A percentile compares a stretch with the other conserved stretches of the same genome.
Evolutionary conservation across 2,888 invertebrate genomes (phyloP).

Genomic region (Dascillus cervinus): DNA sequence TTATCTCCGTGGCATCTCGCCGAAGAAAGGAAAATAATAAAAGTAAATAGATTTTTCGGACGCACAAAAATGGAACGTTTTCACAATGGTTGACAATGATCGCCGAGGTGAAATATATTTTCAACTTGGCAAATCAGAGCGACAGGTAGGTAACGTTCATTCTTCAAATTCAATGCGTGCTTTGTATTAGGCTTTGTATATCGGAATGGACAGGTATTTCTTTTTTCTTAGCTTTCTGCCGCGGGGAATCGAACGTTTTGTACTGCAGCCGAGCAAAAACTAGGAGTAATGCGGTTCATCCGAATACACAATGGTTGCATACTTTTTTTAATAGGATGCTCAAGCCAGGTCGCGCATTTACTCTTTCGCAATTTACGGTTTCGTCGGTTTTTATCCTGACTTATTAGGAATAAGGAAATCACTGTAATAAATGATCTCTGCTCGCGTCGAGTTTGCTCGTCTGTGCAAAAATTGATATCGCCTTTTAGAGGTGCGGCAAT

Average conservation of each 20-base stretch:
- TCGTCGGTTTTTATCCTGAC: no score
- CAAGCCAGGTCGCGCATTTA: no score
- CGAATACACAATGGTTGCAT: no score
- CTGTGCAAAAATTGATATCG: no score
- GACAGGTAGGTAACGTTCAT: constrained; percentile 39
- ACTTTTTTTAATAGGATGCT: no score
- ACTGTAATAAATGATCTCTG: no score
- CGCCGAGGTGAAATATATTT: constrained; percentile 39
- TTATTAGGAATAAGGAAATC: no score
- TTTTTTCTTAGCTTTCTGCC: constrained; percentile 23
- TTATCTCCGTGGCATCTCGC: constrained; percentile 26
- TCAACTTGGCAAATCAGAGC: constrained; percentile 39
- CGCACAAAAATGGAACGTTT: constrained; percentile 15
- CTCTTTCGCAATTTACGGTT: no score
- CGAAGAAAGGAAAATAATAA: constrained; percentile 25
- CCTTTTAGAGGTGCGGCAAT: no score
- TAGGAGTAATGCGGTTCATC: constrained; percentile 2
- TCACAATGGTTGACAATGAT: constrained; percentile 36
- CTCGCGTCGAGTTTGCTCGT: no score
- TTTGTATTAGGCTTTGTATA: constrained; percentile 31
- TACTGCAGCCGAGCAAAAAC: constrained; percentile 10
- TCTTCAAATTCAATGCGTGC: constrained; percentile 28
- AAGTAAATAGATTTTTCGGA: constrained; percentile 11
- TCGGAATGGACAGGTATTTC: constrained; percentile 37
- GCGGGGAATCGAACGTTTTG: constrained; percentile 12